phyloP scores from a whole-genome alignment of 2,888 invertebrate genomes.

The Cephus sareptanus region DNA sequence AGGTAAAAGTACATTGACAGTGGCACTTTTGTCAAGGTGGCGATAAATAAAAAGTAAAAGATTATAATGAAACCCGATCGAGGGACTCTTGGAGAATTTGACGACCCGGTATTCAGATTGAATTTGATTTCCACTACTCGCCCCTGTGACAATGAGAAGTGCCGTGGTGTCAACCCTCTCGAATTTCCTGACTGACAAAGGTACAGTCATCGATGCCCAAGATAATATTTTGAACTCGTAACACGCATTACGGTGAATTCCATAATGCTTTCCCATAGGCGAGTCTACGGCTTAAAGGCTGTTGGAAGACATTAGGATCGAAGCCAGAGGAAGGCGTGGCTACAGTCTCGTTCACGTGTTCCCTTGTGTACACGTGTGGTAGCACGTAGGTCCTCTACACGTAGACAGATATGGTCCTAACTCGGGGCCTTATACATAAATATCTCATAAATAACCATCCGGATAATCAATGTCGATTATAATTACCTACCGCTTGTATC shows the following conservation, averaged over 20 bases:
- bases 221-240: constrained; percentile 7
- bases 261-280: background rate
- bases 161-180: background rate
- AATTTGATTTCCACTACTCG: background rate
- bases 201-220: background rate
- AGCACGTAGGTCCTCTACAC: constrained; percentile 6
- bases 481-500: constrained; percentile 39
- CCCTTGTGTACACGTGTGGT: background rate
- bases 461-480: constrained; percentile 49
- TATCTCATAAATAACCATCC: constrained; percentile 55
- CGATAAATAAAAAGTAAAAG: background rate
- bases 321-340: constrained; percentile 31
- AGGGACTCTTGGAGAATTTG: background rate
- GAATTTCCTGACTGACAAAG: background rate
- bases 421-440: constrained; percentile 52
- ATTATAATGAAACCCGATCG: background rate
- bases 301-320: constrained; percentile 28
- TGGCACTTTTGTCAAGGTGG: too few species aligned
- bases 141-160: background rate
- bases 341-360: background rate
- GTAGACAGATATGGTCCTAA: constrained; percentile 22
- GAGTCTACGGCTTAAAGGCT: background rate
- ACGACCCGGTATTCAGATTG: background rate
- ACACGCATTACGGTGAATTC: background rate
- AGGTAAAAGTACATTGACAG: too few species aligned